These are phyloP conservation scores for Columba guinea DNA, from an alignment of 2,797 vertebrate species.

Conservation along the genomic window DNA sequence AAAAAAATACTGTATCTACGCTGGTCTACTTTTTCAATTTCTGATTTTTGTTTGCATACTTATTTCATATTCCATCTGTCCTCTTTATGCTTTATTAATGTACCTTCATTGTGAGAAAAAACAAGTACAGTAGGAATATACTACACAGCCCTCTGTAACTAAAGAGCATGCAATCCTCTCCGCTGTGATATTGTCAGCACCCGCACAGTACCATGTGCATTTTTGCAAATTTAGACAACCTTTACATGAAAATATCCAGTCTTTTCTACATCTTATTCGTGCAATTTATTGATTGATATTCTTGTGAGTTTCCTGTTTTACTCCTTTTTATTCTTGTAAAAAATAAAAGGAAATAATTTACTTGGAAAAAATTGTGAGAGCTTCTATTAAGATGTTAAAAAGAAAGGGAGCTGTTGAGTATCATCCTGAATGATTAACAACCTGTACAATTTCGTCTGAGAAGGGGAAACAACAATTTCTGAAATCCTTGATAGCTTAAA, in stretches of 20 bases:
- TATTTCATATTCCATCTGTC: neutral
- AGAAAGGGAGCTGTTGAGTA: neutral
- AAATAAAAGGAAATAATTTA: neutral
- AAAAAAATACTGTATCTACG: neutral
- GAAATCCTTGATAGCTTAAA: neutral
- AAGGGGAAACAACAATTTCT: neutral
- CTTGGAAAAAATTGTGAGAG: neutral
- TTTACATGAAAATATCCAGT: neutral
- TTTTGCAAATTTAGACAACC: neutral
- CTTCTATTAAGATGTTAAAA: neutral
- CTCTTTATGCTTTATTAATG: constrained; percentile 23
- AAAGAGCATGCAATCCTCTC: neutral
- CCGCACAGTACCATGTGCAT: neutral
- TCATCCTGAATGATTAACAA: neutral
- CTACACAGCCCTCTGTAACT: neutral
- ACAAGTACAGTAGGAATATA: neutral
- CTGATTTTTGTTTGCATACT: constrained; percentile 22
- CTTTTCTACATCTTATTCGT: neutral
- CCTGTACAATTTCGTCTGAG: neutral
- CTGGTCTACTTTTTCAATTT: neutral
- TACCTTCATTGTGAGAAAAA: constrained; percentile 9
- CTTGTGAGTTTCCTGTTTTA: neutral
- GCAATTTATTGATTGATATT: neutral
- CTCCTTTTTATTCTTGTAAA: neutral
- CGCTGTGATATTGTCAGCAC: neutral